These are phyloP conservation scores for Python bivittatus DNA, from an alignment of 2,113 vertebrate genomes.

Conservation along the genomic window DNA sequence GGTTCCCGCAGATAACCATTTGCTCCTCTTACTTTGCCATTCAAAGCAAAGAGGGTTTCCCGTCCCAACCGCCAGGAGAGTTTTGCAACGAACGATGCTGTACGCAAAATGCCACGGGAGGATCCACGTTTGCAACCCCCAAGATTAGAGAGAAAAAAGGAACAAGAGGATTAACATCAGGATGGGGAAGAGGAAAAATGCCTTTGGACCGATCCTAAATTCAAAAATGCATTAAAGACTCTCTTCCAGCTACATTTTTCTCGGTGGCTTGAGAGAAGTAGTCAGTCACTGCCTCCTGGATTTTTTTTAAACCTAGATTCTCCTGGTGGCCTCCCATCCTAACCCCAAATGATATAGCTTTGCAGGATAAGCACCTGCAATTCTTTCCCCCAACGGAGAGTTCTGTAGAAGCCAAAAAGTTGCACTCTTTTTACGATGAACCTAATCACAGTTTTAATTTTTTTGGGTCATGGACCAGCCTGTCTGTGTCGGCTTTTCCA, in stretches of 20 bases:
- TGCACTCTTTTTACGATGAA: not conserved
- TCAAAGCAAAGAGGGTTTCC: too few relatives aligned
- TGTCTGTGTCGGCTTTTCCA: not conserved
- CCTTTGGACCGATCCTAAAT: too few relatives aligned
- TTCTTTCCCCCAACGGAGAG: not conserved
- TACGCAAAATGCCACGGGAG: not conserved
- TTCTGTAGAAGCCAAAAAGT: not conserved
- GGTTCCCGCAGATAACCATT: not conserved
- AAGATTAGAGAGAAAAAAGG: not conserved
- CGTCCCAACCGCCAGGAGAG: not conserved
- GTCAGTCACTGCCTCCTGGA: not conserved
- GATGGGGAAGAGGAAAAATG: too few relatives aligned
- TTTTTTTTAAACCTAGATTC: not conserved
- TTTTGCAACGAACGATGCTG: not conserved
- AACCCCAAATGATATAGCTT: not conserved
- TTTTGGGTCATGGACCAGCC: not conserved
- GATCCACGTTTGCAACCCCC: conserved; percentile 2
- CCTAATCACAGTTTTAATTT: not conserved
- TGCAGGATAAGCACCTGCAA: not conserved
- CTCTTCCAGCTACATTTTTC: not conserved
- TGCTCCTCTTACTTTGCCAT: not conserved
- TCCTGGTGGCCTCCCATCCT: not conserved
- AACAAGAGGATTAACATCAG: not conserved
- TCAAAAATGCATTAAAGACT: too few relatives aligned
- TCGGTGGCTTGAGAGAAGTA: not conserved